phyloP scores from a whole-genome alignment of 2,797 vertebrate species.

The Clarias fuscus region DNA sequence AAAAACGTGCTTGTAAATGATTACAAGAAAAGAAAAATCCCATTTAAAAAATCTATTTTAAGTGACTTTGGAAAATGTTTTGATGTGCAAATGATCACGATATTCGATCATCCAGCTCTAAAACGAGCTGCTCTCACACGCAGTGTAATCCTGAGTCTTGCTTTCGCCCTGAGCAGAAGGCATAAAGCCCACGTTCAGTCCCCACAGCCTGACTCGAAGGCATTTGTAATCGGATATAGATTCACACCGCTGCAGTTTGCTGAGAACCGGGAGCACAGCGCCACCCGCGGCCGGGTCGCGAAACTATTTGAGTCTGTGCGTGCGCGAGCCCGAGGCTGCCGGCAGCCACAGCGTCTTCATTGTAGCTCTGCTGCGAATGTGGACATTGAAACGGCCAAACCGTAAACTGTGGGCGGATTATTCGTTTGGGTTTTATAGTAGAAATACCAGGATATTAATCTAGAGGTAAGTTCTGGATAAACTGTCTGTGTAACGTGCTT shows the following conservation, averaged over 20 bases:
- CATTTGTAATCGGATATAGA: neutral
- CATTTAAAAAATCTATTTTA: neutral
- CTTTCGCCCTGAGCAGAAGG: neutral
- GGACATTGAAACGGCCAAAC: slow-evolving; percentile 56
- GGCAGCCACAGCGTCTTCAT: slow-evolving; percentile 59
- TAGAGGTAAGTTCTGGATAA: slow-evolving; percentile 66
- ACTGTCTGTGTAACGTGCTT: slow-evolving; percentile 23
- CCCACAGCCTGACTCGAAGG: neutral
- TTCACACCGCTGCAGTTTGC: neutral
- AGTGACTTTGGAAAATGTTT: neutral
- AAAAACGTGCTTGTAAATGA: neutral
- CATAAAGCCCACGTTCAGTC: neutral
- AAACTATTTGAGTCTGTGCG: slow-evolving; percentile 65
- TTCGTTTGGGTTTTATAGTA: slow-evolving; percentile 27
- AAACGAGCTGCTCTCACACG: neutral
- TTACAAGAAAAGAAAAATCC: neutral
- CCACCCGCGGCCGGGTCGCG: slow-evolving; percentile 37
- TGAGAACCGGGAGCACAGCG: slow-evolving; percentile 5
- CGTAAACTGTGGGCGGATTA: slow-evolving; percentile 42
- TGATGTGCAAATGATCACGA: neutral
- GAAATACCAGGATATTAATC: slow-evolving; percentile 62
- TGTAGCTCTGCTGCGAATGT: slow-evolving; percentile 60
- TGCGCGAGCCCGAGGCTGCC: slow-evolving; percentile 63
- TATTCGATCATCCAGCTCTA: neutral
- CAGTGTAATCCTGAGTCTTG: neutral